These are phyloP conservation scores for Astropecten irregularis DNA, from an alignment of 53 echinoderm and acorn worm genomes.

Conservation along the genomic window DNA sequence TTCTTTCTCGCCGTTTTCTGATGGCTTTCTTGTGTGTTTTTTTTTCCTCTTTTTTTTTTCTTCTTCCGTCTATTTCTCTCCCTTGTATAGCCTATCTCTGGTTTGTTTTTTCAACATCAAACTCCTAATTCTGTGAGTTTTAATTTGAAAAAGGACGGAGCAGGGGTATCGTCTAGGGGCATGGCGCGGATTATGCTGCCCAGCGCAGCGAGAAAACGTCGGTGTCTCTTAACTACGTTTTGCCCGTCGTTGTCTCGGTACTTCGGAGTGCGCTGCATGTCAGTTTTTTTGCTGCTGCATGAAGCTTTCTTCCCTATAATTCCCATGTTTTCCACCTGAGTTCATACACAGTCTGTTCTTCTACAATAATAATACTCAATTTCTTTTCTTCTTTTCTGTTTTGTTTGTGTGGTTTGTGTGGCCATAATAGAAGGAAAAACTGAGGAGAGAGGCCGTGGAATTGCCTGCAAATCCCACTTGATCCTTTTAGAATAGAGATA, in stretches of 20 bases:
- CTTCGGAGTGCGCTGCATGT: neutral
- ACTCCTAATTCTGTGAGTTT: conserved; percentile 40
- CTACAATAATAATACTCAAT: too few relatives aligned
- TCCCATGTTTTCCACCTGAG: conserved; percentile 37
- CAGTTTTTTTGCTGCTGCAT: too few relatives aligned
- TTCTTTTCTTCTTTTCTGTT: neutral
- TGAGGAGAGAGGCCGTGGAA: conserved; percentile 44
- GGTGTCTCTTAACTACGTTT: neutral
- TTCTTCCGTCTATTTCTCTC: too few relatives aligned
- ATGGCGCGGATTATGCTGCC: conserved; percentile 10
- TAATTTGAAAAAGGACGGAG: conserved; percentile 24
- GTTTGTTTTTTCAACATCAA: conserved; percentile 47
- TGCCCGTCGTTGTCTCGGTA: neutral
- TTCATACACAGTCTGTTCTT: neutral
- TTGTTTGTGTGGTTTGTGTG: too few relatives aligned
- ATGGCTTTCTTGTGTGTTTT: neutral
- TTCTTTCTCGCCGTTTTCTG: neutral
- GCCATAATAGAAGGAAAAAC: too few relatives aligned
- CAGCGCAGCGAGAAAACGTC: conserved; percentile 33
- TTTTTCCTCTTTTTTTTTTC: too few relatives aligned
- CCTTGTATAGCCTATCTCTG: too few relatives aligned
- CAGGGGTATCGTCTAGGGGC: conserved; percentile 3
- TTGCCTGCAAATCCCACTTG: conserved; percentile 50
- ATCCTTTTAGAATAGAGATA: conserved; percentile 63
- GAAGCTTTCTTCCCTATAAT: too few relatives aligned